Evolutionary conservation across 1,140 invertebrate species (phyloP).

Genomic region (Tetragnatha versicolor): DNA sequence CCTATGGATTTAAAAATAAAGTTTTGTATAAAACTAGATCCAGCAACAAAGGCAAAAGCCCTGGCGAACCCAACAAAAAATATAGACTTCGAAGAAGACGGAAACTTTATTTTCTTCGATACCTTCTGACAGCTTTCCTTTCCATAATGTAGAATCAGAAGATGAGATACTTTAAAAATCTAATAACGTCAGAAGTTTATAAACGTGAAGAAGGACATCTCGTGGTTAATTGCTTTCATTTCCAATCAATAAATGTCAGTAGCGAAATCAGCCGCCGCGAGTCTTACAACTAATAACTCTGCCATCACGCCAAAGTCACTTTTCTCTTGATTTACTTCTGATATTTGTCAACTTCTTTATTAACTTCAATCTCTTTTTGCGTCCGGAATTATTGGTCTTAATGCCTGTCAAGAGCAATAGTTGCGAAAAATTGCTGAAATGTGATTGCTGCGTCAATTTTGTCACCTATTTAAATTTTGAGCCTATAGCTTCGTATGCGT

Average conservation of each 20-base stretch:
- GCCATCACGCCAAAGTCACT: background rate
- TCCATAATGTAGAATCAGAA: too few species aligned
- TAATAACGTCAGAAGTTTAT: conserved; percentile 5
- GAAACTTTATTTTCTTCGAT: too few species aligned
- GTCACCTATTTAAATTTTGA: conserved; percentile 1
- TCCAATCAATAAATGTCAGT: conserved; percentile 19
- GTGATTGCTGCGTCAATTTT: background rate
- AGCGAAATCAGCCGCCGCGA: background rate
- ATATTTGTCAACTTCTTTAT: too few species aligned
- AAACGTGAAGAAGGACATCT: background rate
- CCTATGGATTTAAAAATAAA: too few species aligned
- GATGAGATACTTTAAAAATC: too few species aligned
- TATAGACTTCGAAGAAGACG: too few species aligned
- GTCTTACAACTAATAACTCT: conserved; percentile 1
- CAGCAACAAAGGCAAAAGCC: too few species aligned
- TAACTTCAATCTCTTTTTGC: background rate
- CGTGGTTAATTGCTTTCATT: conserved; percentile 17
- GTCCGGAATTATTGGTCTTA: background rate
- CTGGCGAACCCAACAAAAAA: too few species aligned
- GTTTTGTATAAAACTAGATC: too few species aligned
- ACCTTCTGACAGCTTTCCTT: too few species aligned
- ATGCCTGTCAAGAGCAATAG: background rate
- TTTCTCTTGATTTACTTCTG: conserved; percentile 2
- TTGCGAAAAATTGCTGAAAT: too few species aligned
- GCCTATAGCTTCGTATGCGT: too few species aligned